phyloP scores from a whole-genome alignment of 2,113 vertebrate genomes.

The Brienomyrus longianalis region DNA sequence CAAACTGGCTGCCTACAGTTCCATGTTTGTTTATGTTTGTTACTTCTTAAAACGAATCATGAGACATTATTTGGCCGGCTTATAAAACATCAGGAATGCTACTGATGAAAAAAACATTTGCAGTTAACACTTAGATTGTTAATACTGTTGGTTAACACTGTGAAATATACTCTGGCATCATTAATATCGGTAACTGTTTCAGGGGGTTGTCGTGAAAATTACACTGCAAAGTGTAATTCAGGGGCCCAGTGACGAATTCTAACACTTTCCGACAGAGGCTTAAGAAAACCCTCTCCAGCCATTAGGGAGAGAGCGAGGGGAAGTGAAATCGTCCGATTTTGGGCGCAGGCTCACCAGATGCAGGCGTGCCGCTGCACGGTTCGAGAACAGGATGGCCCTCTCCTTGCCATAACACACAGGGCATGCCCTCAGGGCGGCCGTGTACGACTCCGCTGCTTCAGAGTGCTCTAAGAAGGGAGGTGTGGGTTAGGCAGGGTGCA shows the following conservation, averaged over 20 bases:
- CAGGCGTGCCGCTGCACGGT: constrained; percentile 78
- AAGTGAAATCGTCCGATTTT: neutral
- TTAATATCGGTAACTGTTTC: neutral
- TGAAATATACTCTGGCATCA: neutral
- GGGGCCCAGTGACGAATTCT: neutral
- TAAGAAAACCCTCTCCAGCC: neutral
- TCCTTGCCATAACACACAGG: constrained; percentile 73
- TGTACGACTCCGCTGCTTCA: constrained; percentile 70
- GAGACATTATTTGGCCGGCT: neutral
- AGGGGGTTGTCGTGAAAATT: neutral
- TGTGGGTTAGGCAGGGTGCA: neutral
- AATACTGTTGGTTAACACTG: neutral
- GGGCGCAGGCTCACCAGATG: constrained; percentile 62
- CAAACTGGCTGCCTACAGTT: neutral
- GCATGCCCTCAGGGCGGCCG: constrained; percentile 62
- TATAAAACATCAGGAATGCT: neutral
- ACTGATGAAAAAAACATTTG: neutral
- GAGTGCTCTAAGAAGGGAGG: constrained; percentile 57
- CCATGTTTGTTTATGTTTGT: neutral
- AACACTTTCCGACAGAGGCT: neutral
- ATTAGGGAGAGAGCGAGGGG: neutral
- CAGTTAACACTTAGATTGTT: neutral
- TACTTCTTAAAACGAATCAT: neutral
- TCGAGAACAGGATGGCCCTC: constrained; percentile 75
- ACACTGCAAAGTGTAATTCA: neutral